Percentiles rank a stretch among this genome's conserved stretches.
These are phyloP conservation scores for Acleris literana DNA, from an alignment of 2,888 invertebrate species.

Conservation along the genomic window DNA sequence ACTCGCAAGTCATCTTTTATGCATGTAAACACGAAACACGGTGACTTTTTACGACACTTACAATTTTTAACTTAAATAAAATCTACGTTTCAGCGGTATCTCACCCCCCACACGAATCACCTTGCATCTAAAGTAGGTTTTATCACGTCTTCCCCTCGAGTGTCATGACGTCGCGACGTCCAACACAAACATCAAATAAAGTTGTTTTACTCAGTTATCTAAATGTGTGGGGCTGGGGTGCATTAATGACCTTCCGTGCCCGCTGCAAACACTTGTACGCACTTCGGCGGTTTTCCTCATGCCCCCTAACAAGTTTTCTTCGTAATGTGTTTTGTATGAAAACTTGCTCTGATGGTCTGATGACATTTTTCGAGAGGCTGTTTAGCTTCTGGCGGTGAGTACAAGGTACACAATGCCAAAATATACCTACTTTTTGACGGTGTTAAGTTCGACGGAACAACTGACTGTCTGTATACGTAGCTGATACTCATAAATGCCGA, in stretches of 20 bases:
- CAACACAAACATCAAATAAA: constrained; percentile 80
- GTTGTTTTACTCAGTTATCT: constrained; percentile 81
- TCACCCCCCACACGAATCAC: constrained; percentile 29
- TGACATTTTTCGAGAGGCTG: constrained; percentile 21
- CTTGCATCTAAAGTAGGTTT: constrained; percentile 57
- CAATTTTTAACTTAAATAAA: constrained; percentile 38
- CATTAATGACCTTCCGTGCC: constrained; percentile 71
- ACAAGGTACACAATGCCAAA: neutral
- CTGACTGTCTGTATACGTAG: too few relatives aligned
- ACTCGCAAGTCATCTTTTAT: constrained; percentile 19
- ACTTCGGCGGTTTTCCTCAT: constrained; percentile 55
- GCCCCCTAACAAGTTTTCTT: constrained; percentile 57
- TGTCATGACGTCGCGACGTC: constrained; percentile 57
- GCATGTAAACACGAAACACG: constrained; percentile 17
- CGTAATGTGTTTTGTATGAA: constrained; percentile 65
- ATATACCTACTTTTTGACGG: too few relatives aligned
- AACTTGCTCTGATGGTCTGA: constrained; percentile 48
- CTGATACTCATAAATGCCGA: too few relatives aligned
- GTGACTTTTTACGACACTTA: constrained; percentile 30
- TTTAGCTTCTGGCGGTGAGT: constrained; percentile 14
- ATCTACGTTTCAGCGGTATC: constrained; percentile 32
- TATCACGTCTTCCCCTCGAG: constrained; percentile 60
- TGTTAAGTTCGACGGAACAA: too few relatives aligned
- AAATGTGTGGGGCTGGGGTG: constrained; percentile 70
- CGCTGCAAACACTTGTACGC: constrained; percentile 54